Evolutionary conservation across 2,888 invertebrate species (phyloP).

Genomic region (Buathra laborator): DNA sequence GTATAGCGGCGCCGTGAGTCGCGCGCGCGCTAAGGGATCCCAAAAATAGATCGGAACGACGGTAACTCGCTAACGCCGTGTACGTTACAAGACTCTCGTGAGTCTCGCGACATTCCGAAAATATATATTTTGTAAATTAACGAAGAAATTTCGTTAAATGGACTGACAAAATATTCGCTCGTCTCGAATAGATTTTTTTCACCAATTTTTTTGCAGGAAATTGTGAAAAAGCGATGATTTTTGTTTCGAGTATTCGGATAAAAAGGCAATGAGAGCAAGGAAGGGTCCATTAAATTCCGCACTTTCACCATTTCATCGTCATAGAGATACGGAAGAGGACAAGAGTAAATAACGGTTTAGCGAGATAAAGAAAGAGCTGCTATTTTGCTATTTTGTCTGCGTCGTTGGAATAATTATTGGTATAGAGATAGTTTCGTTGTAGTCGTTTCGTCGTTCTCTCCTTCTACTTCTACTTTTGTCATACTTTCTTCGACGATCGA

Average conservation of each 20-base stretch:
- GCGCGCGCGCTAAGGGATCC: constrained; percentile 5
- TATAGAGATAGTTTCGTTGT: background rate
- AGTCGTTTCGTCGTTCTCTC: constrained; percentile 9
- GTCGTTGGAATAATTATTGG: constrained; percentile 11
- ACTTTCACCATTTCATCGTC: no score
- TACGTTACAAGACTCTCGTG: constrained; percentile 33
- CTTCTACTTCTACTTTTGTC: constrained; percentile 24
- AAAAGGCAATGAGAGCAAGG: no score
- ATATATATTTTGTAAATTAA: constrained; percentile 48
- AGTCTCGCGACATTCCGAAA: constrained; percentile 49
- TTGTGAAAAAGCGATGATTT: no score
- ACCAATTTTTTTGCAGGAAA: no score
- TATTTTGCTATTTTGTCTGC: background rate
- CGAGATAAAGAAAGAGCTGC: constrained; percentile 2
- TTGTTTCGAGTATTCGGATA: no score
- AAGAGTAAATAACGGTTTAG: background rate
- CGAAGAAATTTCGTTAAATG: constrained; percentile 39
- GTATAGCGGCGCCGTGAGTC: constrained; percentile 14
- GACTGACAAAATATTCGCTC: background rate
- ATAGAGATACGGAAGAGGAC: background rate
- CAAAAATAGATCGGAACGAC: constrained; percentile 62
- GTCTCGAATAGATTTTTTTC: background rate
- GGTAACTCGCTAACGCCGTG: constrained; percentile 52
- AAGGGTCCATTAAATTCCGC: background rate
- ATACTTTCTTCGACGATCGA: constrained; percentile 63